Conservation (phyloP, 2,797 vertebrate genomes). For the Propithecus deckenii region DNA sequence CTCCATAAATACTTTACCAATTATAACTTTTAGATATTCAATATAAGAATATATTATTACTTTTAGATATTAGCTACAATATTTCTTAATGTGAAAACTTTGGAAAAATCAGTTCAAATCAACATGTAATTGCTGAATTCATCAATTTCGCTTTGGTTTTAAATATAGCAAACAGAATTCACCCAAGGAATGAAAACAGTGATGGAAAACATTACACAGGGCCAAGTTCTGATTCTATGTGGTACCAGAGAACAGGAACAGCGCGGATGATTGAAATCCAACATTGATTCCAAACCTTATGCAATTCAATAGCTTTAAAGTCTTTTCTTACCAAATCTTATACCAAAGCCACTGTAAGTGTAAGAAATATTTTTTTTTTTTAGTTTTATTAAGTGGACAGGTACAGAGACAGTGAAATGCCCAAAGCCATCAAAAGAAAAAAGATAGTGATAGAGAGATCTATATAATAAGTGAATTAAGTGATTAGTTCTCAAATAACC, state of each 20-base stretch:
- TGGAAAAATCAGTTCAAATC: background rate
- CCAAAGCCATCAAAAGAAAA: background rate
- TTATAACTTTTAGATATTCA: background rate
- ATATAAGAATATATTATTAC: background rate
- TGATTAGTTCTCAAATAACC: background rate
- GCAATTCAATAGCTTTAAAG: slow-evolving; percentile 2
- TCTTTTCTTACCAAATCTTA: slow-evolving; percentile 37
- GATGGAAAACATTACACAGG: background rate
- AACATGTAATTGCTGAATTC: background rate
- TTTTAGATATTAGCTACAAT: background rate
- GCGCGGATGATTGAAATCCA: background rate
- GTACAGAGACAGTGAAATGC: background rate
- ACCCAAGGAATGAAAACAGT: background rate
- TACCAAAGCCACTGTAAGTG: background rate
- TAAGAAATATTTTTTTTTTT: background rate
- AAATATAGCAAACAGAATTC: background rate
- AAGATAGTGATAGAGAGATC: background rate
- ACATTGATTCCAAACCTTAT: slow-evolving; percentile 27
- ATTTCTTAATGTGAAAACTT: slow-evolving; percentile 5
- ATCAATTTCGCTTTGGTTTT: background rate
- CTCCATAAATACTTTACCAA: background rate
- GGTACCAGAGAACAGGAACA: background rate
- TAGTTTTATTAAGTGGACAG: background rate
- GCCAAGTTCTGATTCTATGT: background rate
- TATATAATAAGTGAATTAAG: background rate